These are phyloP conservation scores for Aplochiton taeniatus DNA, from an alignment of 2,797 vertebrate genomes.

Conservation along the genomic window DNA sequence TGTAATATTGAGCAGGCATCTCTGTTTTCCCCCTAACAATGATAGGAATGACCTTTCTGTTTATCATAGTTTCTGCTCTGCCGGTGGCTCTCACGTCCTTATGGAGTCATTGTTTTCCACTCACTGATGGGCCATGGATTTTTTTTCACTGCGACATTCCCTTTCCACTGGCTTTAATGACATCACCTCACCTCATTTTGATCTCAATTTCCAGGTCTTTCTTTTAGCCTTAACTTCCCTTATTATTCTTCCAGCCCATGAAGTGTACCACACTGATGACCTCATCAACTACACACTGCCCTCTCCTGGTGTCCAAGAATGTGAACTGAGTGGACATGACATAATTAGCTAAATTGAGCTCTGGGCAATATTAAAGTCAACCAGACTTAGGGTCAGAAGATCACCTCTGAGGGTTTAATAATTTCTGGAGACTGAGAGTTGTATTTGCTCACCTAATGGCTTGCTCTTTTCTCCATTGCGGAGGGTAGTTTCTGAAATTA, in stretches of 20 bases:
- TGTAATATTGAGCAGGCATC: slow-evolving; percentile 38
- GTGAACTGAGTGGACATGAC: too few relatives aligned
- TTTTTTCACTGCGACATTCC: slow-evolving; percentile 15
- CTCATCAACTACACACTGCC: slow-evolving; percentile 59
- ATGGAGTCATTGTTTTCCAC: slow-evolving; percentile 34
- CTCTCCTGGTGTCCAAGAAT: slow-evolving; percentile 52
- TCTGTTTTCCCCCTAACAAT: slow-evolving; percentile 35
- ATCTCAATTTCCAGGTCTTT: slow-evolving; percentile 37
- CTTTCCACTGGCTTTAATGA: slow-evolving; percentile 21
- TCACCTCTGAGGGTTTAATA: too few relatives aligned
- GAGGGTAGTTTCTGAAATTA: too few relatives aligned
- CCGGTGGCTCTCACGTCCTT: slow-evolving; percentile 21
- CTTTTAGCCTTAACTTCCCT: slow-evolving; percentile 8
- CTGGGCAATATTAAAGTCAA: too few relatives aligned
- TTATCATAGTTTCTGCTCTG: slow-evolving; percentile 12
- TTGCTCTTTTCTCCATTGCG: too few relatives aligned
- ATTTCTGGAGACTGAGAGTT: too few relatives aligned
- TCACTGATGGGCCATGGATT: slow-evolving; percentile 45
- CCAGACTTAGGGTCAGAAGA: too few relatives aligned
- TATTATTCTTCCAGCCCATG: slow-evolving; percentile 9
- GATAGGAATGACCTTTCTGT: slow-evolving; percentile 18
- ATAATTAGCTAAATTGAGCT: too few relatives aligned
- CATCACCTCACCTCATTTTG: slow-evolving; percentile 18
- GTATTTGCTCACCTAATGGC: too few relatives aligned
- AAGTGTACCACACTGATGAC: slow-evolving; percentile 28